Evolutionary conservation across 2,113 vertebrate species (phyloP), one percentile per base, ranked within the genome.

Genomic region (Ondatra zibethicus): DNA sequence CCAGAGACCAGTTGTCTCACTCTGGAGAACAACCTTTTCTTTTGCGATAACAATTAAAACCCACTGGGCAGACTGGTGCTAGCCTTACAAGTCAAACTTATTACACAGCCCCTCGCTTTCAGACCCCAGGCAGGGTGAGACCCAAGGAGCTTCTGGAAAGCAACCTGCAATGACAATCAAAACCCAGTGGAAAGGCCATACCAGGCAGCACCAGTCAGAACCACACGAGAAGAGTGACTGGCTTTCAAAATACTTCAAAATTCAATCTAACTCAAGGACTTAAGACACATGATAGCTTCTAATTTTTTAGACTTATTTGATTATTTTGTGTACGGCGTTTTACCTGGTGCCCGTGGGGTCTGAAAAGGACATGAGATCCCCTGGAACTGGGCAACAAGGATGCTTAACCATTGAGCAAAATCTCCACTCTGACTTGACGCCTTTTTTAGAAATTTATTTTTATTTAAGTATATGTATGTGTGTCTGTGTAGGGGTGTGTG

Each of bases 1-100:
- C 98, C 99, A 98, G 99, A 99, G 97, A 99, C 99, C 3, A 98
- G 99, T 98, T 99, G 99, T 91, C 99, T 98, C 99, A 99, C 98
- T 99, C 99, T 0, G 99, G 99, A 75, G 99, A 98, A 58, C 99
- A 99, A 97, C 99, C 99, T 99, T 99, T 96, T 99, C 99, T 84
- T 99, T 99, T 42, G 98, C 98, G 93, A 99, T 99, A 86, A 99
- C 98, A 52, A 88, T 88, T 88, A 97, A 98, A 50, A 99, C 99
- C 99, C 99, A 97, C 45, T 10, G 8, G n/a, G 70, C 47, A 82
- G n/a, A 50, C 70, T n/a, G 36, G 33, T n/a, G 19, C 50, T 87
- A 96, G 88, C 47, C 42, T 81, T 55, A 94, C 21, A 50, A 13
- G 31, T 47, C 61, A 27, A n/a, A 5, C 45, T 36, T 13, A 50